Evolutionary conservation across 1,140 invertebrate genomes (phyloP).

Genomic region (Euura saliciscinereae): DNA sequence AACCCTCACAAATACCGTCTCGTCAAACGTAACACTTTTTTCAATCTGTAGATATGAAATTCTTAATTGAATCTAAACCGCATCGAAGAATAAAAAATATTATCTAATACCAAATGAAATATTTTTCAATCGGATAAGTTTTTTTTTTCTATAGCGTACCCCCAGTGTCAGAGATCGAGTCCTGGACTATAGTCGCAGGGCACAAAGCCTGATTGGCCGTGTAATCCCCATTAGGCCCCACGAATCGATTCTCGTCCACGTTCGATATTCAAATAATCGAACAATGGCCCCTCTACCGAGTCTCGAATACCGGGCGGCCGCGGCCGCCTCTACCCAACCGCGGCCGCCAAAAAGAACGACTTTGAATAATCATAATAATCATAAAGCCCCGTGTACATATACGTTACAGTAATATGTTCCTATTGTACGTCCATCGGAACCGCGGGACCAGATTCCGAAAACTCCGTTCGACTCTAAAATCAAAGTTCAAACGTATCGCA

Average conservation of each 20-base stretch:
- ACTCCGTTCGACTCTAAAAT: too few relatives aligned
- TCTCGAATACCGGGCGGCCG: constrained; percentile 24
- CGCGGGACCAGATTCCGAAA: background rate
- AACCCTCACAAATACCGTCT: too few relatives aligned
- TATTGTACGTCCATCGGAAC: background rate
- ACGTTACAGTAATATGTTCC: background rate
- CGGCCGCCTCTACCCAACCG: constrained; percentile 27
- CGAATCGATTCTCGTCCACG: constrained; percentile 55
- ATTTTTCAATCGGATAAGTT: too few relatives aligned
- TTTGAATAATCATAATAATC: constrained; percentile 56
- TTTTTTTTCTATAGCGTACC: background rate
- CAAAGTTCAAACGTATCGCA: too few relatives aligned
- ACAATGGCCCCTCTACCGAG: constrained; percentile 48
- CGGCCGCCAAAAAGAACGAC: constrained; percentile 42
- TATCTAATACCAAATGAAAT: too few relatives aligned
- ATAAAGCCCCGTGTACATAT: constrained; percentile 27
- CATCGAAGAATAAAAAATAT: too few relatives aligned
- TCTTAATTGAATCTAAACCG: too few relatives aligned
- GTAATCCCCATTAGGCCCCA: constrained; percentile 58
- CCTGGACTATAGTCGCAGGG: background rate
- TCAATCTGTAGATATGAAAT: too few relatives aligned
- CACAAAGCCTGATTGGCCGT: constrained; percentile 54
- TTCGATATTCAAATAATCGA: constrained; percentile 59
- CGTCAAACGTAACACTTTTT: too few relatives aligned
- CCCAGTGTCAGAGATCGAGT: background rate